These are phyloP conservation scores for Brenthis hecate DNA, from an alignment of 2,888 invertebrate species.

Conservation along the genomic window DNA sequence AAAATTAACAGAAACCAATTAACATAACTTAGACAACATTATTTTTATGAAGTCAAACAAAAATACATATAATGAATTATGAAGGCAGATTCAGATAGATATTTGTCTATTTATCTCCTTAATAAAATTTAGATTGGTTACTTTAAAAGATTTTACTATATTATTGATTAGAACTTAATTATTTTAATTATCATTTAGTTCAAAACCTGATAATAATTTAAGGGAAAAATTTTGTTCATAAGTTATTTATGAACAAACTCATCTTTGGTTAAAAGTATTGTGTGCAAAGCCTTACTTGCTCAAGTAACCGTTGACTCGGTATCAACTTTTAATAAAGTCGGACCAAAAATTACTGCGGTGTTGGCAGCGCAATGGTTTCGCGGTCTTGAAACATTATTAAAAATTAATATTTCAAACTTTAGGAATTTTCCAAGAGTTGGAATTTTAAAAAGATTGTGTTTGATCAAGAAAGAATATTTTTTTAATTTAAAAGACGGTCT, in stretches of 20 bases:
- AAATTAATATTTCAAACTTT: conserved; percentile 42
- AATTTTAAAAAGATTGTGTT: conserved; percentile 32
- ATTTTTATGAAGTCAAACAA: too few species aligned
- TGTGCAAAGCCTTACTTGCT: conserved; percentile 11
- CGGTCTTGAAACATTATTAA: conserved; percentile 40
- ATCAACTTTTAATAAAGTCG: conserved; percentile 73
- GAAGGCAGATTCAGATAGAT: too few species aligned
- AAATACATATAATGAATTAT: too few species aligned
- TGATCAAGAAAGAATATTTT: conserved; percentile 9
- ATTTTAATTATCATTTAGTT: too few species aligned
- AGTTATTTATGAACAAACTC: conserved; percentile 4
- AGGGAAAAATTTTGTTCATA: background rate
- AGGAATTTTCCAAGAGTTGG: conserved; percentile 34
- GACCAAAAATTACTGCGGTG: conserved; percentile 48
- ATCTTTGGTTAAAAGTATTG: conserved; percentile 7
- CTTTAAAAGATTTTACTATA: too few species aligned
- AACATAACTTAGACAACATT: too few species aligned
- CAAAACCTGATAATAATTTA: background rate
- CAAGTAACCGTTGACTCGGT: conserved; percentile 42
- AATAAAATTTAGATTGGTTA: too few species aligned
- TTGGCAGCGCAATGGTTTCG: conserved; percentile 37
- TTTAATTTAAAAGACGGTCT: background rate
- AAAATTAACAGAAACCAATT: too few species aligned
- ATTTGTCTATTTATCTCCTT: too few species aligned
- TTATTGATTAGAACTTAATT: too few species aligned